Evolutionary conservation across 2,797 vertebrate genomes (phyloP), one percentile per base, ranked within the genome.

Genomic region (Sylvia borin): DNA sequence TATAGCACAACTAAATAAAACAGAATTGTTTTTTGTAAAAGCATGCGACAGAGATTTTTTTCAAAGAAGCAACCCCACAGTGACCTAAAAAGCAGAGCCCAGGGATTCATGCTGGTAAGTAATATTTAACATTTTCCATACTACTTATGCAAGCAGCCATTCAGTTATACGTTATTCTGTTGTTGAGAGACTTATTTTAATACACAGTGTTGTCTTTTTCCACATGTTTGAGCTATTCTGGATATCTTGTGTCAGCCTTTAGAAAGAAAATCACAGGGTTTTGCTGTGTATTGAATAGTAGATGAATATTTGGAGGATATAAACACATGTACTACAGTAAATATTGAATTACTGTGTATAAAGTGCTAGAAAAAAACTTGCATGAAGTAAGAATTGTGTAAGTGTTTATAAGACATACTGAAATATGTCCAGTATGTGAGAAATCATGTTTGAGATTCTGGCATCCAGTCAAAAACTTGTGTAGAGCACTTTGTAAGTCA

Each of bases 1-100:
- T 64, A 91, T 15, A 83, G 48, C 40, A 92, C 93, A 96, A 92
- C 29, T 80, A 67, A 92, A 77, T 77, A 82, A 91, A 85, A 50
- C 9, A 53, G 18, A 61, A 85, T 57, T 91, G 53, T 1, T 82
- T 87, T 86, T 47, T 25, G 21, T 77, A 67, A 91, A 92, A 88
- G 57, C 38, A 85, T 15, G 20, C 34, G 66, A 32, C 12, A 76
- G 51, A 67, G 36, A 22, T 45, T 87, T 89, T 77, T 74, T 68
- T 73, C 53, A 38, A 67, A 87, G 40, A 60, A 87, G 38, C 19
- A 87, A 72, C 42, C 14, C 85, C 64, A 82, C 18, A 31, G 16
- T 9, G 22, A 38, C 77, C 25, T 13, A 43, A 64, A 62, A n/a
- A 60, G 60, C 57, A 81, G 71, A 76, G 10, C 38, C 11, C 26